These are phyloP conservation scores for Corythaeola cristata DNA, from an alignment of 2,113 vertebrate genomes.

Conservation along the genomic window DNA sequence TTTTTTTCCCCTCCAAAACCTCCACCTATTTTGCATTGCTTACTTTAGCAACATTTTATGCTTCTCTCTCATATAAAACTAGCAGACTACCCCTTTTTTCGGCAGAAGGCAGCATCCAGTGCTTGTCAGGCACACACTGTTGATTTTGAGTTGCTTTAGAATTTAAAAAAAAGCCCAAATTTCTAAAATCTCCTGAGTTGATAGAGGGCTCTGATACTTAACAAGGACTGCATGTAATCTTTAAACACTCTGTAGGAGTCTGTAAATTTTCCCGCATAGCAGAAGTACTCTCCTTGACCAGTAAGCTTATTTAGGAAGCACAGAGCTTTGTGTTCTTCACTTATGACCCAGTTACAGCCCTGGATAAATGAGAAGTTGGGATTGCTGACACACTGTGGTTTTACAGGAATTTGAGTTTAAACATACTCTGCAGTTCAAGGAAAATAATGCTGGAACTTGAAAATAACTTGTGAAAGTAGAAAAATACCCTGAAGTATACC, in stretches of 20 bases:
- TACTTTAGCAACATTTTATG: not conserved
- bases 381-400: not conserved
- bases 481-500: not conserved
- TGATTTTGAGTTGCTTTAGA: not conserved
- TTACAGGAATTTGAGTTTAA: not conserved
- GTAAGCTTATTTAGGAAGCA: not conserved
- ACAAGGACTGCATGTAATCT: not conserved
- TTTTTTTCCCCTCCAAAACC: not conserved
- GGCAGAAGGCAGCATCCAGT: not conserved
- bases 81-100: not conserved
- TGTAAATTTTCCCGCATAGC: not conserved
- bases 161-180: not conserved
- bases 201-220: not conserved
- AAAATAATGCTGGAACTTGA: not conserved
- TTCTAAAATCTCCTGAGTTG: not conserved
- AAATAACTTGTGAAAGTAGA: not conserved
- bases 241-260: not conserved
- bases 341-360: not conserved
- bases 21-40: not conserved
- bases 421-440: not conserved
- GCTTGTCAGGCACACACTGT: rapidly evolving
- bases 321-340: not conserved
- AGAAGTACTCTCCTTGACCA: not conserved
- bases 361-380: not conserved
- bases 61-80: not conserved